Conservation (phyloP, 2,797 vertebrate species). For the Scyliorhinus canicula region DNA sequence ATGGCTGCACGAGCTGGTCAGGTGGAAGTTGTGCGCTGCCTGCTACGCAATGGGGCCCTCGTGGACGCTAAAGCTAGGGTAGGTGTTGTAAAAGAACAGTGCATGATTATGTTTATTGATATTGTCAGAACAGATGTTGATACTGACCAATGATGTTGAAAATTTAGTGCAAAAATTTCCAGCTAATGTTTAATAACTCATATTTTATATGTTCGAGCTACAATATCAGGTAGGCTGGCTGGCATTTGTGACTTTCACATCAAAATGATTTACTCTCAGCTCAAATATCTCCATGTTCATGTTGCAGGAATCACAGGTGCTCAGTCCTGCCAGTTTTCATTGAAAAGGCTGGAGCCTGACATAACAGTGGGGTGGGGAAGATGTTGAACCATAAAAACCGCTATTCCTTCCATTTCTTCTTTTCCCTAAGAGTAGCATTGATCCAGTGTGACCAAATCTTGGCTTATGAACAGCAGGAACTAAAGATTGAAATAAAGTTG, state of each 20-base stretch:
- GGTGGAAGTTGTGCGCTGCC: constrained; percentile 93
- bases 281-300: no score
- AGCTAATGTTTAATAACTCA: neutral
- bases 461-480: neutral
- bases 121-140: neutral
- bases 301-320: neutral
- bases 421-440: neutral
- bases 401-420: neutral
- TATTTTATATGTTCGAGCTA: neutral
- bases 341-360: neutral
- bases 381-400: neutral
- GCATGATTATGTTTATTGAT: neutral
- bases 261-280: neutral
- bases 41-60: constrained; percentile 88
- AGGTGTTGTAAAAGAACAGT: constrained; percentile 49
- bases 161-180: neutral
- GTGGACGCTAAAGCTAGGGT: constrained; percentile 95
- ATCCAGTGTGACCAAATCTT: neutral
- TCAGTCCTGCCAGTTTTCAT: neutral
- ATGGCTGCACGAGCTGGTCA: constrained; percentile 96
- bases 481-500: neutral
- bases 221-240: neutral
- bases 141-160: no score
- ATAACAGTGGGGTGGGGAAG: neutral
- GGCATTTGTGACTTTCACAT: neutral